Evolutionary conservation across 2,888 invertebrate genomes (phyloP).

Genomic region (Tachina lurida): DNA sequence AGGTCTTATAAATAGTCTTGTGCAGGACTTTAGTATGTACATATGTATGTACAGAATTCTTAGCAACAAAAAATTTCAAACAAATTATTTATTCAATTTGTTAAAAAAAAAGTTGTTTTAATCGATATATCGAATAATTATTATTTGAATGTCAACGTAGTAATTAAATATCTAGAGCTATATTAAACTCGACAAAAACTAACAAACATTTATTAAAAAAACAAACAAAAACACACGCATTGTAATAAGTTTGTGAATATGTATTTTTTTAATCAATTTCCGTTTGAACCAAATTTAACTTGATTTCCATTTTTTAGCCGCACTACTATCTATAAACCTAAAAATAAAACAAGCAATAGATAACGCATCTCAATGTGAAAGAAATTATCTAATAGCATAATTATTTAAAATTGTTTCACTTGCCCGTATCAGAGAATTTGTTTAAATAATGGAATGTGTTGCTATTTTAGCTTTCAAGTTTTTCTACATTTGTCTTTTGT

Average conservation of each 20-base stretch:
- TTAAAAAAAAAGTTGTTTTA: neutral
- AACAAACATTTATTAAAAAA: neutral
- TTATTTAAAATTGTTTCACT: conserved; percentile 45
- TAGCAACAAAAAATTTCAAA: no score
- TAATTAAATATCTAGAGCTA: neutral
- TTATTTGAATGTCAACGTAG: neutral
- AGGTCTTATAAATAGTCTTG: no score
- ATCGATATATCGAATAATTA: neutral
- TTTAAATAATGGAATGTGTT: conserved; percentile 38
- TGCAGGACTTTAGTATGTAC: no score
- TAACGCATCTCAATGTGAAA: conserved; percentile 60
- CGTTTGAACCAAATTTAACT: conserved; percentile 47
- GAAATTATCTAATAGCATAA: conserved; percentile 63
- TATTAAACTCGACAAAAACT: neutral
- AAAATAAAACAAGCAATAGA: conserved; percentile 56
- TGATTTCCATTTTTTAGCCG: conserved; percentile 29
- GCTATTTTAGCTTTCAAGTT: conserved; percentile 24
- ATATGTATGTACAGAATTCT: no score
- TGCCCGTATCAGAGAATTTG: conserved; percentile 16
- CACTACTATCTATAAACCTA: conserved; percentile 33
- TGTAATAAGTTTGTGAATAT: neutral
- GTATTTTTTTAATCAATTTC: conserved; percentile 40
- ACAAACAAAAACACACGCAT: neutral
- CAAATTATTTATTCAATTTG: neutral
- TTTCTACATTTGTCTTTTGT: conserved; percentile 35